Conservation (phyloP, 2,113 vertebrate genomes). For the Odocoileus virginianus region DNA sequence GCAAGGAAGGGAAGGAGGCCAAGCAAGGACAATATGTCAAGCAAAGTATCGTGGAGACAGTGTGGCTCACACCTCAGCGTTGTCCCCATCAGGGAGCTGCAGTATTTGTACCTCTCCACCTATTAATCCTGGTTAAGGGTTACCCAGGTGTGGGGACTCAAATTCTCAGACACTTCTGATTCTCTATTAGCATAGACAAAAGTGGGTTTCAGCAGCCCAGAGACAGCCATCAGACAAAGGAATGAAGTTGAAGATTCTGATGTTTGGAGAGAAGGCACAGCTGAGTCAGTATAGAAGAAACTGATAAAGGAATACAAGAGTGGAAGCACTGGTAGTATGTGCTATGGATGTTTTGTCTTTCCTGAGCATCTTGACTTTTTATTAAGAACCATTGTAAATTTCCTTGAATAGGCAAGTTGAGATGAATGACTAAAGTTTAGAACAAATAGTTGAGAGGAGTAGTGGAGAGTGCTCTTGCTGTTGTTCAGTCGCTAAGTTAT, state of each 20-base stretch:
- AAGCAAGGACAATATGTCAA: neutral
- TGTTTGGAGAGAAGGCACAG: neutral
- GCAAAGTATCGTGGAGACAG: neutral
- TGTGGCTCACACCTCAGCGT: neutral
- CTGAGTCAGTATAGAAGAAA: neutral
- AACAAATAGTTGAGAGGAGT: neutral
- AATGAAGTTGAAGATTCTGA: neutral
- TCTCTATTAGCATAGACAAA: neutral
- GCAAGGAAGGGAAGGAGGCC: neutral
- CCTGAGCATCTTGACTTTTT: neutral
- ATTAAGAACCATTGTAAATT: neutral
- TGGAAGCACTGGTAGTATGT: neutral
- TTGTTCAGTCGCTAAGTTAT: neutral
- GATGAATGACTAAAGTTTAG: neutral
- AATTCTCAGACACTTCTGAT: neutral
- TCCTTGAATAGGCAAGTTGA: neutral
- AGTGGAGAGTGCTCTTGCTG: neutral
- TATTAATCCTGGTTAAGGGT: neutral
- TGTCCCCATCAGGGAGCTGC: neutral
- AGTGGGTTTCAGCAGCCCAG: neutral
- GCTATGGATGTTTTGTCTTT: neutral
- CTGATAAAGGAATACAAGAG: neutral
- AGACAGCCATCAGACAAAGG: neutral
- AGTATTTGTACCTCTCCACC: neutral
- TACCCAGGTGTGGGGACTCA: neutral